Base-by-base conservation (phyloP, 2,888 invertebrate species). In the Byasa hedistus region DNA sequence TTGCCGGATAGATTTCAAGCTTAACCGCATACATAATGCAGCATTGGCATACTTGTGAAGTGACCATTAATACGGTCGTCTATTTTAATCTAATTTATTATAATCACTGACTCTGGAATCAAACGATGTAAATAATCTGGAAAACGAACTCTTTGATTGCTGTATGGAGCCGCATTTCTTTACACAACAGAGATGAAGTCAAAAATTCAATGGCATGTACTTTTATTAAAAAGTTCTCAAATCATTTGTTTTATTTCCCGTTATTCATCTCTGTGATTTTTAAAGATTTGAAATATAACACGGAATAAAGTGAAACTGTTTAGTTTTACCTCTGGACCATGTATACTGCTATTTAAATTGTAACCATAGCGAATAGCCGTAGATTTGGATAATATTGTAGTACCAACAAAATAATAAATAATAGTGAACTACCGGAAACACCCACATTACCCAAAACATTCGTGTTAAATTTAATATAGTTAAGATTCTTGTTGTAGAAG, bases 21-120 rank as follows among this genome's bases (percentile, higher is more conserved):
- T 52, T 52, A 58, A 3, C 57, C 63, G 23, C 63, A 57, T n/a
- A 36, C 19, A 51, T 19, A 57, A 64, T 57, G 36, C 21, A 64
- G 52, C 36, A 22, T 22, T 52, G 64, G 52, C 52, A 58, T 57
- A 58, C 39, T 57, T 58, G 15, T 36, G 48, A 36, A 52, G 17
- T 58, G 22, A 39, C 57, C 22, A 17, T 52, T 61, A 55, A 24
- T 36, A 8, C n/a, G 1, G 36, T n/a, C 52, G 3, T 54, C 52
- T 54, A 54, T 52, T 21, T 44, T 44, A 44, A 44, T 44, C 19
- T 44, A 44, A 44, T 44, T 19, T 44, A 48, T n/a, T n/a, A 48
- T 48, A 7, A 48, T 48, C 39, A 39, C 10, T 48, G 8, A n/a
- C 48, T n/a, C 12, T 48, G 48, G 19, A 48, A n/a, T n/a, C n/a